Conservation (phyloP, 1,140 invertebrate species). For the Ips typographus region DNA sequence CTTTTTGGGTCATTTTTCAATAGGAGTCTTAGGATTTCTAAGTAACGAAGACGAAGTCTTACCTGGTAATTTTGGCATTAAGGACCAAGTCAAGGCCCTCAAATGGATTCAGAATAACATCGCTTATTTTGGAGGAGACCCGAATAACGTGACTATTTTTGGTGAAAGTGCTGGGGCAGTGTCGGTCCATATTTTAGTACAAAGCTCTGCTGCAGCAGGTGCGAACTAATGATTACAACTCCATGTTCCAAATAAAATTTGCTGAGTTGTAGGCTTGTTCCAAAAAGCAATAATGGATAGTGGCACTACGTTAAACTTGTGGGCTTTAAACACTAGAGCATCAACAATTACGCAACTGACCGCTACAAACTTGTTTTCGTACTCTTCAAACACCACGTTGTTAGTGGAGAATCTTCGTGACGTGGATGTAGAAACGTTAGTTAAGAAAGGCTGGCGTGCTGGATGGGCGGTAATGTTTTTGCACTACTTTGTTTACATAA, state of each 20-base stretch:
- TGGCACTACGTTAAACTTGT: constrained; percentile 14
- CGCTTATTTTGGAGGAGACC: constrained; percentile 7
- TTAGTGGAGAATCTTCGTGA: neutral
- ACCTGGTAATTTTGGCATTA: constrained; percentile 15
- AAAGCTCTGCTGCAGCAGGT: neutral
- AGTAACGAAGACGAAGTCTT: constrained; percentile 8
- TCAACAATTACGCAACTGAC: neutral
- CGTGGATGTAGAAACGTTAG: neutral
- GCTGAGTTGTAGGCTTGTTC: constrained; percentile 6
- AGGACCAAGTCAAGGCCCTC: neutral
- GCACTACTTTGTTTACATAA: neutral
- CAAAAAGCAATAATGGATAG: constrained; percentile 12
- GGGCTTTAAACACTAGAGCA: constrained; percentile 9
- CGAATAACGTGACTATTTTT: neutral
- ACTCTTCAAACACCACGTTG: neutral
- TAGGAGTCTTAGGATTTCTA: constrained; percentile 2
- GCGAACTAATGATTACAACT: neutral
- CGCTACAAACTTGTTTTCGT: neutral
- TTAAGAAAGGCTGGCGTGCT: neutral
- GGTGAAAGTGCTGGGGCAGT: constrained; percentile 12
- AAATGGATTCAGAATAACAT: constrained; percentile 10
- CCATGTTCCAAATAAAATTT: neutral
- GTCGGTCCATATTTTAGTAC: constrained; percentile 8
- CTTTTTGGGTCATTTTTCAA: too few relatives aligned
- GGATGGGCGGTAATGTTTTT: neutral